phyloP scores from a whole-genome alignment of 2,888 invertebrate species.

The Leucania comma region DNA sequence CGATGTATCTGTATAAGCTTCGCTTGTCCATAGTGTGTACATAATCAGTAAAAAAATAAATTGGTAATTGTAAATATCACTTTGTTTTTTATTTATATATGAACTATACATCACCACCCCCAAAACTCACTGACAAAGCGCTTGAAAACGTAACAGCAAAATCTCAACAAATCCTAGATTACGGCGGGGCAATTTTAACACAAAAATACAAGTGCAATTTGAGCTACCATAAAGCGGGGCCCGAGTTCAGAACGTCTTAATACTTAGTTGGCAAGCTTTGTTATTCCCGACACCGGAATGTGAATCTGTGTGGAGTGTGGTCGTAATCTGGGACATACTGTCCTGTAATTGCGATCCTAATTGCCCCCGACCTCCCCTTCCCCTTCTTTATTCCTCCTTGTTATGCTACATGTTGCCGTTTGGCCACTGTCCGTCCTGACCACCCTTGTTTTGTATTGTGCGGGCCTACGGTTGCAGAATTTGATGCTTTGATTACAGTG shows the following conservation, averaged over 20 bases:
- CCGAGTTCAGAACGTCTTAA: constrained; percentile 82
- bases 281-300: constrained; percentile 82
- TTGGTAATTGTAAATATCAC: too few species aligned
- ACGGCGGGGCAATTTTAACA: constrained; percentile 69
- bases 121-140: constrained; percentile 61
- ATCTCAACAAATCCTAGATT: constrained; percentile 69
- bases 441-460: constrained; percentile 50
- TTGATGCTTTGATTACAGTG: constrained; percentile 57
- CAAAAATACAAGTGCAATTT: constrained; percentile 74
- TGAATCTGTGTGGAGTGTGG: constrained; percentile 82
- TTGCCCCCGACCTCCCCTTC: constrained; percentile 76
- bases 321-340: constrained; percentile 89
- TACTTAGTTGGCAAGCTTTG: constrained; percentile 88
- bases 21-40: too few species aligned
- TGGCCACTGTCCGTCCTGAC: constrained; percentile 28
- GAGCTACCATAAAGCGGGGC: constrained; percentile 61
- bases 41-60: too few species aligned
- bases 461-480: constrained; percentile 50
- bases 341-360: constrained; percentile 90
- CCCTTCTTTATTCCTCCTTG: constrained; percentile 79
- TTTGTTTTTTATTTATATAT: too few species aligned
- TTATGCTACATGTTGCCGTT: constrained; percentile 59
- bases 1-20: too few species aligned
- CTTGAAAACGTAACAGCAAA: constrained; percentile 47
- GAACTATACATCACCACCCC: constrained; percentile 43